A percentile compares a stretch with the other conserved stretches of the same genome.
These are phyloP conservation scores for Drosophila nigromelanica DNA, from an alignment of 1,140 invertebrate genomes.

Conservation along the genomic window DNA sequence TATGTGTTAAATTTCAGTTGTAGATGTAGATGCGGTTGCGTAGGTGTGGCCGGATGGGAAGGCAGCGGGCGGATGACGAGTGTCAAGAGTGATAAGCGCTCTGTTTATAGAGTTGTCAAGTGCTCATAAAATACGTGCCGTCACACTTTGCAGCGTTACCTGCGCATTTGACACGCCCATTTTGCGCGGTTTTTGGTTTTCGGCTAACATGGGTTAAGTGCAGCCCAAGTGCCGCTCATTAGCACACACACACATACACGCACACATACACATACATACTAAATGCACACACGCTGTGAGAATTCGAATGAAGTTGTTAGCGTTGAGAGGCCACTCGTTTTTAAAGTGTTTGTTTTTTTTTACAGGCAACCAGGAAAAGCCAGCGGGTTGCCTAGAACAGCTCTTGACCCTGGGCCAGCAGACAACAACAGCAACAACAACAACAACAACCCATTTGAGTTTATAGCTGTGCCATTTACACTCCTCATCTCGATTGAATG, in stretches of 20 bases:
- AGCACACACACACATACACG: conserved; percentile 55
- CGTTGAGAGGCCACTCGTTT: conserved; percentile 36
- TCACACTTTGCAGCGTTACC: conserved; percentile 49
- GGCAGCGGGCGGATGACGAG: no score
- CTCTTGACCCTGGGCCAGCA: conserved; percentile 45
- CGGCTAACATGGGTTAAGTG: conserved; percentile 66
- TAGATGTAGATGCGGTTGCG: not conserved
- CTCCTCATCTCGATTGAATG: conserved; percentile 44
- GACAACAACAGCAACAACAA: conserved; percentile 23
- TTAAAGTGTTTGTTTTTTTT: conserved; percentile 20
- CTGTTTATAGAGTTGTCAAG: conserved; percentile 75
- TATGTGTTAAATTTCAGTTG: conserved; percentile 29
- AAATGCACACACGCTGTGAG: conserved; percentile 14
- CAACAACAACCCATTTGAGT: conserved; percentile 34
- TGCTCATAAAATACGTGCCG: conserved; percentile 58
- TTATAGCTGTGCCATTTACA: conserved; percentile 45
- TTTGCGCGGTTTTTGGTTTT: conserved; percentile 49
- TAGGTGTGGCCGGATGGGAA: not conserved
- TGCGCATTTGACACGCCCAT: conserved; percentile 53
- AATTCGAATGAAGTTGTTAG: conserved; percentile 45
- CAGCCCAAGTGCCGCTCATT: conserved; percentile 63
- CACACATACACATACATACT: conserved; percentile 10
- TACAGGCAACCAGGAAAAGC: conserved; percentile 33
- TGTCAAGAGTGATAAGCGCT: conserved; percentile 61
- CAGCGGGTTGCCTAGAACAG: conserved; percentile 55